Evolutionary conservation across 2,113 vertebrate species (phyloP), one percentile per base, ranked within the genome.

Genomic region (Dasyornis broadbenti): DNA sequence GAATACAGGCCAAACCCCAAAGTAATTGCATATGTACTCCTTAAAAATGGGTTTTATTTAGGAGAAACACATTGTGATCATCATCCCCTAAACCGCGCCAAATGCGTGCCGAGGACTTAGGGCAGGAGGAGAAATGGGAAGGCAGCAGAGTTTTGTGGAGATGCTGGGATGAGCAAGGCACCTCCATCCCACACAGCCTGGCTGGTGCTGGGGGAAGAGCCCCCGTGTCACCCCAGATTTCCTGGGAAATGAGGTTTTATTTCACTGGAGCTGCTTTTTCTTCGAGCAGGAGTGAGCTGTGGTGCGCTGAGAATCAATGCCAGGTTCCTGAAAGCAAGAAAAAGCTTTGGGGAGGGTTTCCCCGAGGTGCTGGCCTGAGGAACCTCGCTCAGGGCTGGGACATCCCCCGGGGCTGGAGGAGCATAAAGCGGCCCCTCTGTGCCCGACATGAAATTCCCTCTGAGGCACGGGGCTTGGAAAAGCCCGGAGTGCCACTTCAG

Each of bases 1-100:
- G 95, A 96, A 91, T 63, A 13, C 65, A 37, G 95, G 91, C 96
- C 96, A 96, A 97, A 95, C 65, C 66, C 39, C 94, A 96, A 95
- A 97, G 95, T 95, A 96, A 97, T 95, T 96, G 95, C 95, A 95
- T 86, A 96, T 96, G 96, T 92, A 96, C 87, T 95, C 94, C 91
- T 97, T 92, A 97, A 96, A 96, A 97, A 95, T 95, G 89, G 93
- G 96, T 97, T 97, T 95, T 95, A 95, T 97, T 97, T 97, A 95
- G 94, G 94, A 95, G 95, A 96, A 97, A 96, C 95, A 97, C 84
- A 65, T 97, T 97, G 95, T 96, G 94, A 95, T 96, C 95, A 91
- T 97, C 95, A 80, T 94, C 91, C 96, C 47, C 70, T 95, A 95
- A 92, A 93, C 84, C 5, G 28, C 13, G 33, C 95, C 95, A 95